A percentile compares a stretch with the other conserved stretches of the same genome.
phyloP scores from a whole-genome alignment of 2,113 vertebrate genomes.

The Sebastes fasciatus region DNA sequence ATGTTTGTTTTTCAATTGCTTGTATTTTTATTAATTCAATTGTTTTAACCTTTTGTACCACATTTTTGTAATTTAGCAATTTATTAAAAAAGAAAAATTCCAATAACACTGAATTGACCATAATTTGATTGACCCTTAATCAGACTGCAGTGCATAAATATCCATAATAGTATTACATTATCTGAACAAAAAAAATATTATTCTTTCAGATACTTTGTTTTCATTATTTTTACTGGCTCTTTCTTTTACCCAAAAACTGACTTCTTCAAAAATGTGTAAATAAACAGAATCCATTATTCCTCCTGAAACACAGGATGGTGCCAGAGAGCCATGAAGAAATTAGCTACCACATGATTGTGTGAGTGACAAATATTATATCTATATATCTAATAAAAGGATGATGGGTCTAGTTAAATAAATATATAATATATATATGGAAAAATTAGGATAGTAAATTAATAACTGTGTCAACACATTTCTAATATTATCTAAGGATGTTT shows the following conservation, averaged over 20 bases:
- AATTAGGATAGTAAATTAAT: not conserved
- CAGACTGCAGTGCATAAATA: not conserved
- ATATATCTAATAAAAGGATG: not conserved
- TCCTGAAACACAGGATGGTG: slow-evolving; percentile 77
- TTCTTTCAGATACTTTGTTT: not conserved
- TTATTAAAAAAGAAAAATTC: not conserved
- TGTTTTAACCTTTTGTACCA: not conserved
- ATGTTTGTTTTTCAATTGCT: not conserved
- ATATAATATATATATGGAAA: no score
- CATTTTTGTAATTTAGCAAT: not conserved
- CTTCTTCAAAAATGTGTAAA: not conserved
- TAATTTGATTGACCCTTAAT: not conserved
- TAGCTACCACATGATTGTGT: slow-evolving; percentile 2
- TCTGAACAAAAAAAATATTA: not conserved
- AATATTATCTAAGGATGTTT: not conserved
- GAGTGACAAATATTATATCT: not conserved
- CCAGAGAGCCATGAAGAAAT: slow-evolving; percentile 74
- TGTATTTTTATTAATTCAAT: not conserved
- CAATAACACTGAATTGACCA: not conserved
- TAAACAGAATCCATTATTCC: slow-evolving; percentile 42
- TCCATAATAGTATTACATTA: not conserved
- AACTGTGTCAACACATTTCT: not conserved
- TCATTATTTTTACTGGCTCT: not conserved
- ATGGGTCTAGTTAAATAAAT: not conserved
- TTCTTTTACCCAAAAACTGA: not conserved